These are phyloP conservation scores for Spea bombifrons DNA, from an alignment of 2,113 vertebrate genomes.

Conservation along the genomic window DNA sequence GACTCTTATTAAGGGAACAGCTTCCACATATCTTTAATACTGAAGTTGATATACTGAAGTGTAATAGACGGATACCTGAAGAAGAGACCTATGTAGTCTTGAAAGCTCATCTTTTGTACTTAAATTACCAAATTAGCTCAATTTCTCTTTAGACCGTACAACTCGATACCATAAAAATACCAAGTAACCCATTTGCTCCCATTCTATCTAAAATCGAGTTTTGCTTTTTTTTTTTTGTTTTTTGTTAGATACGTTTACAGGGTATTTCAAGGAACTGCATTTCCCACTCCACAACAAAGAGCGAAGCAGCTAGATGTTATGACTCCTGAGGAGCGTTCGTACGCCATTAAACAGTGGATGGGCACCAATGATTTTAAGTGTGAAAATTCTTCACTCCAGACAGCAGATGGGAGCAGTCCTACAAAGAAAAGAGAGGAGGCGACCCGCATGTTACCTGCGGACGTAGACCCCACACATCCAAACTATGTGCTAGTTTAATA, in stretches of 20 bases:
- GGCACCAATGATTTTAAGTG: not conserved
- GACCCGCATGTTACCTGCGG: not conserved
- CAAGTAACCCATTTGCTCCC: no score
- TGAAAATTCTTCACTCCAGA: not conserved
- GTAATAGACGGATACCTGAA: no score
- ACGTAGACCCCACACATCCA: not conserved
- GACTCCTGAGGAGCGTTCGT: conserved; percentile 47
- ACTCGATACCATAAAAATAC: no score
- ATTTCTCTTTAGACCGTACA: no score
- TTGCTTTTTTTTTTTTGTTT: conserved; percentile 8
- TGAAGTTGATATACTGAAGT: no score
- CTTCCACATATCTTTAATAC: no score
- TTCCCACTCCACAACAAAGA: conserved; percentile 58
- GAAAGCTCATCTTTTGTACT: no score
- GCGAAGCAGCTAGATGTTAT: conserved; percentile 62
- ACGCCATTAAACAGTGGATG: conserved; percentile 62
- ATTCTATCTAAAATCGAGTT: not conserved
- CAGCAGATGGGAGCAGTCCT: conserved; percentile 29
- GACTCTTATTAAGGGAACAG: no score
- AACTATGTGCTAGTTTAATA: not conserved
- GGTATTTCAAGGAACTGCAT: conserved; percentile 68
- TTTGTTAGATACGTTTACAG: conserved; percentile 69
- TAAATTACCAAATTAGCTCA: no score
- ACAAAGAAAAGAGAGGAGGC: conserved; percentile 18
- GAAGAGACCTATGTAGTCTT: no score